phyloP scores from a whole-genome alignment of 2,888 invertebrate genomes.

The Glaucopsyche alexis region DNA sequence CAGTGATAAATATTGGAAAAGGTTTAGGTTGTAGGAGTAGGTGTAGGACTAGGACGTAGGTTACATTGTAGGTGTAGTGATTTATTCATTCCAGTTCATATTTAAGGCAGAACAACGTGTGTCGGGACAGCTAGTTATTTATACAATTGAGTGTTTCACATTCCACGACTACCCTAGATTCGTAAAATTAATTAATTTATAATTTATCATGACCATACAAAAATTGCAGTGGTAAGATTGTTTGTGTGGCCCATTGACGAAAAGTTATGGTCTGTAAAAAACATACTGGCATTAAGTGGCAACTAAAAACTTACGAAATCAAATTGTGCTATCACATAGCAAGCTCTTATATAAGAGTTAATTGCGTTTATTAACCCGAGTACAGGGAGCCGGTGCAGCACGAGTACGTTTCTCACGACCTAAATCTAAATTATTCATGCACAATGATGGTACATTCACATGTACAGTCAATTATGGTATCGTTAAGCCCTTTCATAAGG shows the following conservation, averaged over 20 bases:
- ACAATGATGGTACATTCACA: conserved; percentile 3
- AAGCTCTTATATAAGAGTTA: conserved; percentile 3
- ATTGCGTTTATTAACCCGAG: conserved; percentile 25
- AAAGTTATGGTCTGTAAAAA: too few species aligned
- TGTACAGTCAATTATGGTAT: not conserved
- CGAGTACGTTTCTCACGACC: conserved; percentile 12
- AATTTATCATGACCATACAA: too few species aligned
- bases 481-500: not conserved
- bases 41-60: too few species aligned
- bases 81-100: too few species aligned
- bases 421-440: conserved; percentile 19
- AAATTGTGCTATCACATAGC: not conserved
- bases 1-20: too few species aligned
- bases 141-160: not conserved
- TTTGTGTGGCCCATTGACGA: too few species aligned
- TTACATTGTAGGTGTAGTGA: too few species aligned
- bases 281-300: too few species aligned
- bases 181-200: not conserved
- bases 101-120: too few species aligned
- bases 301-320: not conserved
- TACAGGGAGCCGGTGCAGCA: not conserved
- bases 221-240: not conserved
- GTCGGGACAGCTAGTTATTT: too few species aligned
- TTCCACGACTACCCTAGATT: not conserved
- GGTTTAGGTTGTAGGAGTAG: too few species aligned